These are phyloP conservation scores for Picus viridis DNA, from an alignment of 2,797 vertebrate genomes.

Conservation along the genomic window DNA sequence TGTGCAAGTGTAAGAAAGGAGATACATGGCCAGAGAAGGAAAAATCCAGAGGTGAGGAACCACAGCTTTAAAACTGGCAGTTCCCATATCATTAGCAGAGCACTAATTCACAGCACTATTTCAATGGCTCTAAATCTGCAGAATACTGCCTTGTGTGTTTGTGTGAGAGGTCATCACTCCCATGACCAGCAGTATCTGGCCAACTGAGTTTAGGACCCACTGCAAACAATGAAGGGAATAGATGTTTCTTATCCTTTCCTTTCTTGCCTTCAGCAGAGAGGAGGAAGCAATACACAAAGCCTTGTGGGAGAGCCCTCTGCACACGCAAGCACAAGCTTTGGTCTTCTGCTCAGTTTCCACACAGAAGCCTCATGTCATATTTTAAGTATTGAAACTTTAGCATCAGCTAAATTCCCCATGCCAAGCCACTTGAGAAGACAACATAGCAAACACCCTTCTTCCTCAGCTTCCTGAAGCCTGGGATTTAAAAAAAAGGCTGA, in stretches of 20 bases:
- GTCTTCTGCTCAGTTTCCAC: not conserved
- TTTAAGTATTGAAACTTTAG: not conserved
- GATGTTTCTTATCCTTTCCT: not conserved
- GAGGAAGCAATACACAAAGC: not conserved
- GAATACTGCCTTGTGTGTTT: not conserved
- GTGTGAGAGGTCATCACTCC: not conserved
- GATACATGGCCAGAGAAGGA: not conserved
- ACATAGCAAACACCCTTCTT: not conserved
- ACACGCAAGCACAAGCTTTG: not conserved
- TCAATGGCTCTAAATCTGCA: not conserved
- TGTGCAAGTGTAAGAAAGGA: not conserved
- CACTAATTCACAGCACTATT: not conserved
- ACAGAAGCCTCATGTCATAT: not conserved
- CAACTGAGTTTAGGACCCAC: not conserved
- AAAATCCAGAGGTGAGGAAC: not conserved
- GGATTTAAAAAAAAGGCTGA: not conserved
- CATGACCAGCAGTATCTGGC: not conserved
- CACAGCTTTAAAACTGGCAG: not conserved
- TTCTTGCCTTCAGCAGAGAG: not conserved
- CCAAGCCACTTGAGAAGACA: not conserved
- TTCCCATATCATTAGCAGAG: not conserved
- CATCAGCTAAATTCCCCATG: not conserved
- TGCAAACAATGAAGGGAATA: not conserved
- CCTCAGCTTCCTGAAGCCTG: not conserved
- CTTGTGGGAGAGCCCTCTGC: not conserved